Conservation (phyloP, 1,140 invertebrate species). For the Calephelis nemesis region DNA sequence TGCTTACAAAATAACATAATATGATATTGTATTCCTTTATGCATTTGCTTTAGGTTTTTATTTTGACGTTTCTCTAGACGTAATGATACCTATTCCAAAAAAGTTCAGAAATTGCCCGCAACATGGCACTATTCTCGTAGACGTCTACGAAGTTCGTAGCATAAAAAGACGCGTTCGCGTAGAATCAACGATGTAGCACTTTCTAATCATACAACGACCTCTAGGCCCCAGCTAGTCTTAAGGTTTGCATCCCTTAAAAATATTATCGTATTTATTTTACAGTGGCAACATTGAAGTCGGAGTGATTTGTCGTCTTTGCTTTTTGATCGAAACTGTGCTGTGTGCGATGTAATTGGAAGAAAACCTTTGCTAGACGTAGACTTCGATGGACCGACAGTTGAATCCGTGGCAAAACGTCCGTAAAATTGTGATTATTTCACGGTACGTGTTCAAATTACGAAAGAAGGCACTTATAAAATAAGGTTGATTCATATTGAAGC, state of each 20-base stretch:
- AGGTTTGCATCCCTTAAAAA: constrained; percentile 1
- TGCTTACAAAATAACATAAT: no score
- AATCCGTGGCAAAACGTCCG: constrained; percentile 20
- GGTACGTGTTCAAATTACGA: not conserved
- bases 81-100: constrained; percentile 1
- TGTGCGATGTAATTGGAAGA: constrained; percentile 32
- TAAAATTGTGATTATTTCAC: constrained; percentile 4
- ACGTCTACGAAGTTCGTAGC: constrained; percentile 65
- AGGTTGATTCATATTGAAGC: not conserved
- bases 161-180: constrained; percentile 49
- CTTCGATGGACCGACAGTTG: constrained; percentile 23
- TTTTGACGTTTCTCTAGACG: not conserved
- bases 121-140: constrained; percentile 54
- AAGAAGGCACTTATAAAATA: not conserved
- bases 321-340: constrained; percentile 30
- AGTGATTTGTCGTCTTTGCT: constrained; percentile 21
- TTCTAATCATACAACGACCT: constrained; percentile 19
- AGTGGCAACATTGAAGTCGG: constrained; percentile 37
- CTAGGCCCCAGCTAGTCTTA: constrained; percentile 2
- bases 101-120: constrained; percentile 14
- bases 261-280: constrained; percentile 30
- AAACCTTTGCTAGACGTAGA: constrained; percentile 28
- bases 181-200: constrained; percentile 22
- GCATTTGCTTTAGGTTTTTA: no score
- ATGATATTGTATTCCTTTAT: no score